Evolutionary conservation across 2,113 vertebrate genomes (phyloP).

Genomic region (Hydrochoerus hydrochaeris): DNA sequence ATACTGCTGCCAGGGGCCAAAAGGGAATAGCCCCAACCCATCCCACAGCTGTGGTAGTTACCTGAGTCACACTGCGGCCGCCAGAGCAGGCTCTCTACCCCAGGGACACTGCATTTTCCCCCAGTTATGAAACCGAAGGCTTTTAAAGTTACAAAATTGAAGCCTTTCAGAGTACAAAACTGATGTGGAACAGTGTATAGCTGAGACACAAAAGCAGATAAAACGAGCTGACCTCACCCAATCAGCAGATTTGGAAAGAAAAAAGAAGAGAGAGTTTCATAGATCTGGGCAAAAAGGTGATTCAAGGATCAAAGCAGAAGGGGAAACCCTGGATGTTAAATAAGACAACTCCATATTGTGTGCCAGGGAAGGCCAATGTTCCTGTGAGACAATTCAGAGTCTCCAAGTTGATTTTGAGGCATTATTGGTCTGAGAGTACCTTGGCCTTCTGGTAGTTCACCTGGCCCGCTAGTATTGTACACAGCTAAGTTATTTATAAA

Average conservation of each 20-base stretch:
- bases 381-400: not conserved
- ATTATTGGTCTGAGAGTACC: not conserved
- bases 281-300: not conserved
- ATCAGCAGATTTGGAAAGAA: not conserved
- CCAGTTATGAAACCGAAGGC: not conserved
- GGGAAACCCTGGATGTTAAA: not conserved
- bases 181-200: not conserved
- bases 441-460: not conserved
- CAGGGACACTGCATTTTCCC: not conserved
- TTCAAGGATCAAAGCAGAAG: not conserved
- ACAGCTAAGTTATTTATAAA: not conserved
- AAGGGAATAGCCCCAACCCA: not conserved
- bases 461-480: not conserved
- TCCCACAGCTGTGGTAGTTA: not conserved
- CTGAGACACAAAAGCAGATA: constrained; percentile 53
- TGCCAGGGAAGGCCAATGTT: not conserved
- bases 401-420: not conserved
- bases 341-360: not conserved
- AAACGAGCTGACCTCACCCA: not conserved
- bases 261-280: not conserved
- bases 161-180: constrained; percentile 28
- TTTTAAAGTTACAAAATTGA: constrained; percentile 44
- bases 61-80: not conserved
- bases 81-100: not conserved
- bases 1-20: not conserved